These are phyloP conservation scores for Cantharis nigra DNA, from an alignment of 2,888 invertebrate genomes.

Conservation along the genomic window DNA sequence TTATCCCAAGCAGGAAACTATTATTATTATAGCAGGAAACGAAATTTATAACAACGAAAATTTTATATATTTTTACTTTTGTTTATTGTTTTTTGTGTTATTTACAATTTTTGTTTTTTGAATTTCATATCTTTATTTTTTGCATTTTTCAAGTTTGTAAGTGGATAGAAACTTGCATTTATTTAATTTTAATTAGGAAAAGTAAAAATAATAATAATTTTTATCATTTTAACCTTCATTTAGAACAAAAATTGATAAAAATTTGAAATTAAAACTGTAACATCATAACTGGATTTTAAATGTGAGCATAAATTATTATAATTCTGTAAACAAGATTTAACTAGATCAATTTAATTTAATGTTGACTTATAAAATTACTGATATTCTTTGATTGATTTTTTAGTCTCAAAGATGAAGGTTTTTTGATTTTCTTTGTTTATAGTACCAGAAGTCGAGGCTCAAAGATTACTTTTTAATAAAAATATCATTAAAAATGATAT, in stretches of 20 bases:
- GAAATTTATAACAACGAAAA: too few relatives aligned
- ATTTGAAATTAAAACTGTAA: neutral
- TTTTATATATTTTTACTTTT: too few relatives aligned
- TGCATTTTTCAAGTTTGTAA: neutral
- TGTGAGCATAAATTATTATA: neutral
- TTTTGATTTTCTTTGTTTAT: neutral
- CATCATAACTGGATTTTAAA: neutral
- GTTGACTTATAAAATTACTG: neutral
- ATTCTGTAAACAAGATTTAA: neutral
- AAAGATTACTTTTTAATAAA: neutral
- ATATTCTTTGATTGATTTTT: neutral
- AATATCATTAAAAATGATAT: neutral
- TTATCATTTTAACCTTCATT: neutral
- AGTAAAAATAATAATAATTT: neutral
- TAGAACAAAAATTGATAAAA: neutral
- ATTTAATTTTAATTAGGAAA: neutral
- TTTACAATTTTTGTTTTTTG: too few relatives aligned
- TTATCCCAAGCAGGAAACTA: too few relatives aligned
- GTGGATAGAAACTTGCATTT: neutral
- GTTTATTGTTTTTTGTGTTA: too few relatives aligned
- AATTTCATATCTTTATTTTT: neutral
- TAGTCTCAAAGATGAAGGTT: neutral
- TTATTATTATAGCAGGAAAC: too few relatives aligned
- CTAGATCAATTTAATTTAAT: neutral
- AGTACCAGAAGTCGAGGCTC: slow-evolving; percentile 1